A percentile compares a stretch with the other conserved stretches of the same genome.
Evolutionary conservation across 1,140 invertebrate genomes (phyloP).

Genomic region (Aphidius gifuensis): DNA sequence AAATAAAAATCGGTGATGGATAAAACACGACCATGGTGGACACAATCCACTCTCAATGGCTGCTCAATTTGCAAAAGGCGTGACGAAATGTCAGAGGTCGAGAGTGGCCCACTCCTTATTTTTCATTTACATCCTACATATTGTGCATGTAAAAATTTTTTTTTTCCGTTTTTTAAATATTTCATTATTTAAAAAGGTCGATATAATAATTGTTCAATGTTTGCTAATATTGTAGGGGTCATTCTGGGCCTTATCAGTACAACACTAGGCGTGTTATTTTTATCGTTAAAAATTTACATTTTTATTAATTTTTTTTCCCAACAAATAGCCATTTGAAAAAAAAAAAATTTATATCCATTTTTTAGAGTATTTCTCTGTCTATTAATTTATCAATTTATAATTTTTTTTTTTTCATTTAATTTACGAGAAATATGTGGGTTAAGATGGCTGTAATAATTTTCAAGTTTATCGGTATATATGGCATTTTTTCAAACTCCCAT

Average conservation of each 20-base stretch:
- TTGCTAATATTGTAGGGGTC: constrained; percentile 34
- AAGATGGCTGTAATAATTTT: no score
- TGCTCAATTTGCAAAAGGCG: constrained; percentile 35
- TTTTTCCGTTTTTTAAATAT: neutral
- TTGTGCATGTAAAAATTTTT: no score
- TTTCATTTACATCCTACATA: constrained; percentile 1
- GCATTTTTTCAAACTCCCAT: neutral
- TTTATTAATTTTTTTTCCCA: no score
- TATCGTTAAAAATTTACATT: no score
- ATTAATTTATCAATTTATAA: neutral
- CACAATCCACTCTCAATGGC: constrained; percentile 33
- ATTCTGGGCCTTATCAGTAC: constrained; percentile 8
- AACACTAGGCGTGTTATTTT: constrained; percentile 17
- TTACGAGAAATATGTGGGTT: neutral
- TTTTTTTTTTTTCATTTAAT: neutral
- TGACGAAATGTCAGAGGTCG: constrained; percentile 17
- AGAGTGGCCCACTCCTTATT: neutral
- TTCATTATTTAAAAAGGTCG: neutral
- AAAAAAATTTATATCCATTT: no score
- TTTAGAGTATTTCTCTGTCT: no score
- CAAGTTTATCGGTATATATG: no score
- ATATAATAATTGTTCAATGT: constrained; percentile 38
- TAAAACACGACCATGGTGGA: constrained; percentile 21
- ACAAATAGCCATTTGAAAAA: no score
- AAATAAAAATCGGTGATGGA: constrained; percentile 20